These are phyloP conservation scores for Calosoma granatense DNA, from an alignment of 1,140 invertebrate species.

Conservation along the genomic window DNA sequence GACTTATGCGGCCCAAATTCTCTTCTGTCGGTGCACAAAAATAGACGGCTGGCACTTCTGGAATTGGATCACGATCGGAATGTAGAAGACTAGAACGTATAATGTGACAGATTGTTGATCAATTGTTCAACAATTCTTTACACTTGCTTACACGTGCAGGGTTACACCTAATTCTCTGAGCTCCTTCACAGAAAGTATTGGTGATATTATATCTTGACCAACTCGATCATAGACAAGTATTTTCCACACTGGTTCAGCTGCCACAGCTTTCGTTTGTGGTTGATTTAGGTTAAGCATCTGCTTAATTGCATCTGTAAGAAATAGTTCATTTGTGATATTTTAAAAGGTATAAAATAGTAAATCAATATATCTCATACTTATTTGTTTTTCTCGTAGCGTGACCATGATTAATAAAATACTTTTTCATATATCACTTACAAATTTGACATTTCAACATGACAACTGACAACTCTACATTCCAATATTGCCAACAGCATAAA, in stretches of 20 bases:
- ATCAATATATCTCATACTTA: conserved; percentile 43
- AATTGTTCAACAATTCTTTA: background rate
- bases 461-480: background rate
- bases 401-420: conserved; percentile 44
- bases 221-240: conserved; percentile 91
- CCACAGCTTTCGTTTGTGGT: conserved; percentile 58
- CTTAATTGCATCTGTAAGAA: conserved; percentile 65
- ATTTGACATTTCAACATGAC: background rate
- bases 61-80: conserved; percentile 89
- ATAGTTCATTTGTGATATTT: conserved; percentile 15
- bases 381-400: conserved; percentile 59
- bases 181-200: conserved; percentile 91
- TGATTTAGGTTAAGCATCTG: conserved; percentile 92
- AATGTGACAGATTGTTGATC: background rate
- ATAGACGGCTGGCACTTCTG: conserved; percentile 97
- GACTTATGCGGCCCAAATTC: conserved; percentile 88
- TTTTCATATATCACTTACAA: background rate
- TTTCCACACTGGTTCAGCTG: conserved; percentile 87
- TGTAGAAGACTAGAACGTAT: conserved; percentile 64
- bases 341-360: conserved; percentile 9
- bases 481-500: background rate
- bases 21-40: conserved; percentile 97
- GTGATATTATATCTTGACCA: conserved; percentile 97
- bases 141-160: conserved; percentile 76
- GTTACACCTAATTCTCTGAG: conserved; percentile 93